These are phyloP conservation scores for Tachystola acroxantha DNA, from an alignment of 2,888 invertebrate species.

Conservation along the genomic window DNA sequence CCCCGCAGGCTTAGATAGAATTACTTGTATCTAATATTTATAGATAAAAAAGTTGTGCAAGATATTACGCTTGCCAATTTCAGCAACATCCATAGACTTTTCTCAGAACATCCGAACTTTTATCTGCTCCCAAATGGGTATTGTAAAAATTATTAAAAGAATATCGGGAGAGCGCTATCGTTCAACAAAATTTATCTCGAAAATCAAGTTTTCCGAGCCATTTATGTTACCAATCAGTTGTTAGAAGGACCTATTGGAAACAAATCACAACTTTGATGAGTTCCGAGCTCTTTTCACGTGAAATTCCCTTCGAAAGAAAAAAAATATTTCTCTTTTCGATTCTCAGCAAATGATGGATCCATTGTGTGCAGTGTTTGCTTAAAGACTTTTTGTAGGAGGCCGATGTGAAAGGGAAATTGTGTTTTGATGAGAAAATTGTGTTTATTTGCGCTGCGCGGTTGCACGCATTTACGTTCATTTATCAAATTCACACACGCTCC, in stretches of 20 bases:
- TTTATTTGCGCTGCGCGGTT: neutral
- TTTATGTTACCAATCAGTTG: conserved; percentile 37
- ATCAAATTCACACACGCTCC: neutral
- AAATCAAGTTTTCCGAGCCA: conserved; percentile 1
- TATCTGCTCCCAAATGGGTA: too few species aligned
- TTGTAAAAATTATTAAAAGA: too few species aligned
- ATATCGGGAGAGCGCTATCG: neutral
- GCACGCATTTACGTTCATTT: neutral
- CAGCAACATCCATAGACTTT: too few species aligned
- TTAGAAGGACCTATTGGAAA: conserved; percentile 24
- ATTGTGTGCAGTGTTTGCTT: conserved; percentile 22
- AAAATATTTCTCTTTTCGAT: conserved; percentile 12
- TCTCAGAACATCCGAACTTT: too few species aligned
- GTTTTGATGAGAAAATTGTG: conserved; percentile 17
- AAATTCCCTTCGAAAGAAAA: conserved; percentile 19
- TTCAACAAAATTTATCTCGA: neutral
- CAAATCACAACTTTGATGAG: conserved; percentile 49
- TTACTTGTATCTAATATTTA: too few species aligned
- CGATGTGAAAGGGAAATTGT: conserved; percentile 11
- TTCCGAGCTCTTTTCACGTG: conserved; percentile 22
- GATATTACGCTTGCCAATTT: too few species aligned
- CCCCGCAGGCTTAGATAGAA: too few species aligned
- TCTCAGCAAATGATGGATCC: conserved; percentile 19
- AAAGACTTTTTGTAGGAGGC: conserved; percentile 19
- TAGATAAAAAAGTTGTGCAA: too few species aligned